These are phyloP conservation scores for Mixornis gularis DNA, from an alignment of 2,113 vertebrate species.

Conservation along the genomic window DNA sequence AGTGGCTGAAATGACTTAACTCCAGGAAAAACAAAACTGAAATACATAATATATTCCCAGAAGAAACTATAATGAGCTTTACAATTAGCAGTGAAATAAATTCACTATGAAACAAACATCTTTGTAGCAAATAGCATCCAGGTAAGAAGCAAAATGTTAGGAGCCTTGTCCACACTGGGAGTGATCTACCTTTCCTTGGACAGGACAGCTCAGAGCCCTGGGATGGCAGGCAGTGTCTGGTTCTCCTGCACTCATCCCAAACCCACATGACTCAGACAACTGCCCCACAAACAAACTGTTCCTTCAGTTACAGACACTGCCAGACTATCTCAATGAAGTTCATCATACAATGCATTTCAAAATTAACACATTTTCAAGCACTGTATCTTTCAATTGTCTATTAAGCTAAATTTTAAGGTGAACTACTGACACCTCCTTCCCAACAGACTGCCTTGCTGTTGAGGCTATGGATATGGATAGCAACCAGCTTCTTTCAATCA, in stretches of 20 bases:
- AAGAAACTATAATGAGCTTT: not conserved
- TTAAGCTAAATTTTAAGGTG: not conserved
- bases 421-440: not conserved
- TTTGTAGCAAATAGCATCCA: not conserved
- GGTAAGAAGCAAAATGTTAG: not conserved
- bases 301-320: not conserved
- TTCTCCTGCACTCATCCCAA: not conserved
- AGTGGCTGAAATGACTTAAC: not conserved
- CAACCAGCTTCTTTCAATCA: not conserved
- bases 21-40: not conserved
- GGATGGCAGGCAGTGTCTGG: accelerated
- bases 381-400: not conserved
- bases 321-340: not conserved
- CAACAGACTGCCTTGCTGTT: not conserved
- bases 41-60: not conserved
- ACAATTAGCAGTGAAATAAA: not conserved
- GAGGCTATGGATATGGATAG: not conserved
- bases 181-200: no score
- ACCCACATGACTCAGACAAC: accelerated
- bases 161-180: not conserved
- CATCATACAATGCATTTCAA: not conserved
- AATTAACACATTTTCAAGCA: not conserved
- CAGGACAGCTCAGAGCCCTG: accelerated
- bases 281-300: not conserved
- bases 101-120: not conserved